phyloP scores from a whole-genome alignment of 2,113 vertebrate species.

The Falco punctatus region DNA sequence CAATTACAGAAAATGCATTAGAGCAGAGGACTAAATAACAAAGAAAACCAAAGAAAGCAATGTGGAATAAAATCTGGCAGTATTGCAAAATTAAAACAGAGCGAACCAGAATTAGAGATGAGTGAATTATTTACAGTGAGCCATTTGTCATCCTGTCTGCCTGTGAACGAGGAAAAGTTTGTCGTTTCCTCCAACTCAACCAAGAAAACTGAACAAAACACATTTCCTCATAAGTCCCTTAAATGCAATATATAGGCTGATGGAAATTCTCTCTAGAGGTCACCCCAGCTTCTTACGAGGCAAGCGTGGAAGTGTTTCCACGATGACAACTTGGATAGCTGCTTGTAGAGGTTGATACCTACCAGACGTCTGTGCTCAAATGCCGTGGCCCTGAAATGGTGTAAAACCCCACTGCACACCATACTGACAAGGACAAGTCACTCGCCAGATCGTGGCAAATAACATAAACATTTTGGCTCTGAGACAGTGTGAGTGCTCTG shows the following conservation, averaged over 20 bases:
- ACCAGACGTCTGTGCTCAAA: not conserved
- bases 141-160: not conserved
- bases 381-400: accelerated
- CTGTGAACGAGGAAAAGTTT: not conserved
- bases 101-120: not conserved
- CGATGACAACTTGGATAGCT: no score
- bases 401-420: accelerated
- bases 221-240: accelerated
- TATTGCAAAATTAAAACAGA: not conserved
- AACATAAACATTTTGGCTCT: not conserved
- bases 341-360: not conserved
- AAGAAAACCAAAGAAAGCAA: not conserved
- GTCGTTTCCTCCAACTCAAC: not conserved
- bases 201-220: not conserved
- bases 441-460: accelerated
- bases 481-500: not conserved
- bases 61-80: not conserved
- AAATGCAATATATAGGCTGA: accelerated
- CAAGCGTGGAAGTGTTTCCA: not conserved
- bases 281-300: not conserved
- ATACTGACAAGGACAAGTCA: not conserved
- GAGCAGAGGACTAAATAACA: not conserved
- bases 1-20: not conserved
- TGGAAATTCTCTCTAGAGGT: not conserved
- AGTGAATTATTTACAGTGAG: not conserved